phyloP scores from a whole-genome alignment of 2,888 invertebrate genomes.

The Aporophyla nigra region DNA sequence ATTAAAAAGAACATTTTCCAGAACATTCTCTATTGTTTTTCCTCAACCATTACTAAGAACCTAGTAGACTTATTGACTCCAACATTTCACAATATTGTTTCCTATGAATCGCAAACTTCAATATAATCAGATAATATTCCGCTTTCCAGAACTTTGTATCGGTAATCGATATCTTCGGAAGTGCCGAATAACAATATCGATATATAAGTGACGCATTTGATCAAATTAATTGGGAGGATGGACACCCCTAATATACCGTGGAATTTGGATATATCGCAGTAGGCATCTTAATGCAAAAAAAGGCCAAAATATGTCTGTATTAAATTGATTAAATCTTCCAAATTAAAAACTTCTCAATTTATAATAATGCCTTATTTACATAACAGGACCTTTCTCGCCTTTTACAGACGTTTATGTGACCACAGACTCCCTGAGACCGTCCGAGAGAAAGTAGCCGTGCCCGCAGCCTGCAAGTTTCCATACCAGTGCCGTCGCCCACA shows the following conservation, averaged over 20 bases:
- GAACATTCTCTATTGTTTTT: constrained; percentile 32
- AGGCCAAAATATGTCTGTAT: too few species aligned
- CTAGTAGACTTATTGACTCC: constrained; percentile 29
- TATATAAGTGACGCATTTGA: constrained; percentile 36
- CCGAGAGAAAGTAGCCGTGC: constrained; percentile 55
- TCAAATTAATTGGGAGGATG: background rate
- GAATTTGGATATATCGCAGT: too few species aligned
- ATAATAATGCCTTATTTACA: constrained; percentile 1
- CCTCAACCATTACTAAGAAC: constrained; percentile 57
- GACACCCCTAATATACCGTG: background rate
- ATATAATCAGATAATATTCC: constrained; percentile 52
- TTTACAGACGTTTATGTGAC: constrained; percentile 35
- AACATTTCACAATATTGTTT: constrained; percentile 40
- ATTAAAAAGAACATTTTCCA: constrained; percentile 26
- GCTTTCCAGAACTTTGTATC: constrained; percentile 43
- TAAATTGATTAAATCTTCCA: background rate
- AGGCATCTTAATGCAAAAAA: too few species aligned
- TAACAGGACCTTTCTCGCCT: constrained; percentile 13
- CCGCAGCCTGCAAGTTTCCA: constrained; percentile 48
- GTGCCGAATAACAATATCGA: constrained; percentile 25
- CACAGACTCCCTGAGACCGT: constrained; percentile 14
- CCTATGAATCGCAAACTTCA: constrained; percentile 45
- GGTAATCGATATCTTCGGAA: constrained; percentile 47
- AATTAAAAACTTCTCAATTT: background rate
- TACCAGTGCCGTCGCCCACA: constrained; percentile 44